phyloP scores from a whole-genome alignment of 2,797 vertebrate species.

The Phataginus tricuspis region DNA sequence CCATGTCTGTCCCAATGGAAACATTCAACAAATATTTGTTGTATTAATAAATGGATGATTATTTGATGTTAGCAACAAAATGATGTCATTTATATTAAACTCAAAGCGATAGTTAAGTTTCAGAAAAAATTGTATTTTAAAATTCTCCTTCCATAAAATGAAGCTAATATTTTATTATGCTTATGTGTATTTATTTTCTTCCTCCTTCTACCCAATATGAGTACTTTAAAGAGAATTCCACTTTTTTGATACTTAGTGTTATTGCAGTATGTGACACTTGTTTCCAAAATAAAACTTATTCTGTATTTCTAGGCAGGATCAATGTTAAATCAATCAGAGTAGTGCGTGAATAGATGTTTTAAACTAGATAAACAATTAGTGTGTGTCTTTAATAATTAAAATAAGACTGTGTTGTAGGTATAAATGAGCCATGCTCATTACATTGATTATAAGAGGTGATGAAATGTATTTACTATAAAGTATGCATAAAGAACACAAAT shows the following conservation, averaged over 20 bases:
- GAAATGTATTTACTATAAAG: neutral
- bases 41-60: neutral
- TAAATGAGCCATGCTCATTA: neutral
- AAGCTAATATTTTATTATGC: neutral
- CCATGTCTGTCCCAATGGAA: neutral
- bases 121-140: neutral
- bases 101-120: neutral
- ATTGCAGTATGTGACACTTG: neutral
- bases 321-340: neutral
- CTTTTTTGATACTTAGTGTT: neutral
- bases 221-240: neutral
- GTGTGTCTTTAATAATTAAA: neutral
- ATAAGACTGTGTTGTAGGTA: neutral
- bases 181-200: neutral
- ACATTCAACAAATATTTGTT: neutral
- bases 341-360: neutral
- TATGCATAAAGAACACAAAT: neutral
- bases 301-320: neutral
- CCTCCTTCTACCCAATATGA: neutral
- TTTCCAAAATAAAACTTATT: neutral
- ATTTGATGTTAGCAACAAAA: neutral
- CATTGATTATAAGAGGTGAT: neutral
- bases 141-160: neutral
- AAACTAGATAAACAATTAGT: constrained; percentile 20
- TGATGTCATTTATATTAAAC: neutral